phyloP scores from a whole-genome alignment of 2,888 invertebrate genomes.

The Drosophila pseudotalamancana region DNA sequence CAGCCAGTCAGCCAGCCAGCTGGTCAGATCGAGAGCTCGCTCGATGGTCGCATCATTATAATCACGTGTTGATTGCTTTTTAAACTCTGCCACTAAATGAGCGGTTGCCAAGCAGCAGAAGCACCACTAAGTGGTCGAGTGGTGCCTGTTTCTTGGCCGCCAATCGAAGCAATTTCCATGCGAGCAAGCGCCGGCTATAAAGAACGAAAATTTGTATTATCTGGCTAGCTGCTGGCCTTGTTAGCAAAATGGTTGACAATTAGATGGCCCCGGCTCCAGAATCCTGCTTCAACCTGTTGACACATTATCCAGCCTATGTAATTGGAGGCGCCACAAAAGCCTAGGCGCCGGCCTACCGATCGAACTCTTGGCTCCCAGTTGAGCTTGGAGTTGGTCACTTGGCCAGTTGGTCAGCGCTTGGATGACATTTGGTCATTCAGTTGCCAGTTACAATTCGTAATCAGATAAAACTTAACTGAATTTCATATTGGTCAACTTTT shows the following conservation, averaged over 20 bases:
- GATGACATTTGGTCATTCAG: conserved; percentile 36
- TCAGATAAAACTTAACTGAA: conserved; percentile 71
- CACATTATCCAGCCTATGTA: conserved; percentile 46
- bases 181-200: conserved; percentile 56
- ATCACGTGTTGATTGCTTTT: conserved; percentile 80
- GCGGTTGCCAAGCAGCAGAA: conserved; percentile 34
- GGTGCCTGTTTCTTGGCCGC: conserved; percentile 12
- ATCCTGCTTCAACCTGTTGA: conserved; percentile 41
- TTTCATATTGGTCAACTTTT: conserved; percentile 74
- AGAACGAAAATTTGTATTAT: conserved; percentile 47
- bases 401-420: conserved; percentile 43
- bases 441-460: conserved; percentile 51
- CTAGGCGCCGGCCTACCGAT: too few species aligned
- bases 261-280: conserved; percentile 41
- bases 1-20: conserved; percentile 22
- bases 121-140: conserved; percentile 38
- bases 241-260: conserved; percentile 70
- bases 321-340: conserved; percentile 50
- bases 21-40: conserved; percentile 37
- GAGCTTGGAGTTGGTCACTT: conserved; percentile 38
- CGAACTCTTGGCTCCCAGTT: too few species aligned
- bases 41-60: conserved; percentile 70
- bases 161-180: conserved; percentile 44
- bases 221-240: conserved; percentile 38
- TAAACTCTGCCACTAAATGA: conserved; percentile 68